Conservation (phyloP, 1,140 invertebrate genomes). For the Drosophila paulistorum region DNA sequence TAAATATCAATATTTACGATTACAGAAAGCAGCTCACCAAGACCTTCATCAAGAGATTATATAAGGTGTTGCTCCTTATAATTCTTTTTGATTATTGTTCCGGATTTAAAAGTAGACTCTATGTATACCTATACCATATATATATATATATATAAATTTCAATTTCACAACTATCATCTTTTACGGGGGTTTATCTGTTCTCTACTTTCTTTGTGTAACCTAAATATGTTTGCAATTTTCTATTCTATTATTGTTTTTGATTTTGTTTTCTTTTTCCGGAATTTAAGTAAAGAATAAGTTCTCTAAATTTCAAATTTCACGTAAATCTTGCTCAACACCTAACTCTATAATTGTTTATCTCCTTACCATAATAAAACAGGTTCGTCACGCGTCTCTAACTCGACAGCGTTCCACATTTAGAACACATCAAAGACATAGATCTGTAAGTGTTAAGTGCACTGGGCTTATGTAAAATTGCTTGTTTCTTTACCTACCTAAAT, state of each 20-base stretch:
- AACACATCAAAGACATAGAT: conserved; percentile 89
- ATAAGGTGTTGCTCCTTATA: too few relatives aligned
- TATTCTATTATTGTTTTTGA: not conserved
- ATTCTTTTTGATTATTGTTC: too few relatives aligned
- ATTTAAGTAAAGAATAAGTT: conserved; percentile 5
- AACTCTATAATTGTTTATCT: conserved; percentile 72
- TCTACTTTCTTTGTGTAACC: not conserved
- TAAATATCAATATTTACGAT: too few relatives aligned
- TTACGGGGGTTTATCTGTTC: not conserved
- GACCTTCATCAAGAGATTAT: too few relatives aligned
- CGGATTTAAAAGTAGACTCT: too few relatives aligned
- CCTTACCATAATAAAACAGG: conserved; percentile 84
- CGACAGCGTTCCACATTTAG: conserved; percentile 87
- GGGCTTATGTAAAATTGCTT: conserved; percentile 69
- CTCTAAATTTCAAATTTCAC: conserved; percentile 10
- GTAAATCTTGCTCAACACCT: conserved; percentile 16
- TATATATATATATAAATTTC: too few relatives aligned
- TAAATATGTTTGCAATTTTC: not conserved
- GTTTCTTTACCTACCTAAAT: conserved; percentile 47
- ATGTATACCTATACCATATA: too few relatives aligned
- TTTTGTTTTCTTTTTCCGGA: not conserved
- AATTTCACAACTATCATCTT: not conserved
- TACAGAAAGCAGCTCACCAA: too few relatives aligned
- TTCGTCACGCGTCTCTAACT: conserved; percentile 89
- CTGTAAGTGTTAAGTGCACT: conserved; percentile 86